Conservation (phyloP, 2,888 invertebrate genomes). For the Trachelus tabidus region DNA sequence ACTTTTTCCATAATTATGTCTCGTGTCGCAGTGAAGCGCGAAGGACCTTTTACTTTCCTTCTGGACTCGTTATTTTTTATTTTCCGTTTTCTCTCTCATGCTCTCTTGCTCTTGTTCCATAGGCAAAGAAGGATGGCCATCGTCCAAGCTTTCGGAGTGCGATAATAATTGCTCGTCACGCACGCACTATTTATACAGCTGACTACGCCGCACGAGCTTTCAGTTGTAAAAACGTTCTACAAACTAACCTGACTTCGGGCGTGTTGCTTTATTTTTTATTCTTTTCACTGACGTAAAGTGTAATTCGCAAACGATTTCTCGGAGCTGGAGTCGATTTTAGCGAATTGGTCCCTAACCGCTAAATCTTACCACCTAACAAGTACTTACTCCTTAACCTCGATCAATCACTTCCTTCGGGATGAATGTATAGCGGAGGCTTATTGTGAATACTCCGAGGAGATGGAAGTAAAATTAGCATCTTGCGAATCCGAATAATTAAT, state of each 20-base stretch:
- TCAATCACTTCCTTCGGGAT: background rate
- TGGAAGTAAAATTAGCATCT: background rate
- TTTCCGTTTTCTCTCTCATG: background rate
- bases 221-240: background rate
- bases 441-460: background rate
- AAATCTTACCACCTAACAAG: background rate
- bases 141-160: background rate
- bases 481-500: background rate
- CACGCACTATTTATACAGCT: background rate
- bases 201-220: background rate
- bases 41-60: background rate
- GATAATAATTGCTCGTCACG: background rate
- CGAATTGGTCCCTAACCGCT: background rate
- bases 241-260: background rate
- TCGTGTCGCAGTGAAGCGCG: background rate
- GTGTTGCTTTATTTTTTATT: background rate
- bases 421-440: background rate
- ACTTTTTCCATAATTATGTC: background rate
- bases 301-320: background rate
- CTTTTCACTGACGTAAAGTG: background rate
- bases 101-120: background rate
- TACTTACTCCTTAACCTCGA: background rate
- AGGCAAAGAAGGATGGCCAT: background rate
- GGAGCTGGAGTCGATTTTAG: background rate
- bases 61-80: background rate